Conservation (phyloP, 2,113 vertebrate genomes). For the Trochalopteron elliotii region DNA sequence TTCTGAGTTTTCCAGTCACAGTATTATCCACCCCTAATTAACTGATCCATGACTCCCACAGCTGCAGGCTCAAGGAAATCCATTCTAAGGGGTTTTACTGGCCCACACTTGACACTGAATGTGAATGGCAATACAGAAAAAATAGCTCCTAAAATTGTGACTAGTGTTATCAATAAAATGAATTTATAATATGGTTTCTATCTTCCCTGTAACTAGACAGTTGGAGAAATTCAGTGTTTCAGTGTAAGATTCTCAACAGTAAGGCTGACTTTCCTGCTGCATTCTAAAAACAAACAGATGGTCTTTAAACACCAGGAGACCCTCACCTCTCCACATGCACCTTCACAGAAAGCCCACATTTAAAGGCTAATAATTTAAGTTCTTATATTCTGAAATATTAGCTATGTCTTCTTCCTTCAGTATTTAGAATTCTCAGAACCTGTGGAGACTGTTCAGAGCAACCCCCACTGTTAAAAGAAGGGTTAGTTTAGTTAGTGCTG, state of each 20-base stretch:
- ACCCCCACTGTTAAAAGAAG: fast-evolving
- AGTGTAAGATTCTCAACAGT: neutral
- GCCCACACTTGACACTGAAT: neutral
- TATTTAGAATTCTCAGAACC: neutral
- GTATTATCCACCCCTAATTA: neutral
- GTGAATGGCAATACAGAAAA: neutral
- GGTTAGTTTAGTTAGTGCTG: neutral
- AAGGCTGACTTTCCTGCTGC: neutral
- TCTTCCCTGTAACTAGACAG: neutral
- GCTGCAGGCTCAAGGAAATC: neutral
- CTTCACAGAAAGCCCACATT: neutral
- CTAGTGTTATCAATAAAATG: neutral
- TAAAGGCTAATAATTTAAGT: neutral
- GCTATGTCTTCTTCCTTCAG: neutral
- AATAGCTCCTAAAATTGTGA: neutral
- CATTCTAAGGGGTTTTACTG: neutral
- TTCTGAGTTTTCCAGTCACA: neutral
- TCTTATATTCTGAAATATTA: neutral
- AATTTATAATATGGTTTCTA: neutral
- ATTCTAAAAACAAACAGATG: neutral
- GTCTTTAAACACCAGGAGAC: neutral
- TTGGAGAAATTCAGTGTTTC: neutral
- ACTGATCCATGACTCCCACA: neutral
- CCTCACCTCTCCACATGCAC: fast-evolving
- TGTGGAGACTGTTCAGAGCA: neutral